Base-by-base conservation (phyloP, 2,888 invertebrate genomes). In the Cynaeus angustus region DNA sequence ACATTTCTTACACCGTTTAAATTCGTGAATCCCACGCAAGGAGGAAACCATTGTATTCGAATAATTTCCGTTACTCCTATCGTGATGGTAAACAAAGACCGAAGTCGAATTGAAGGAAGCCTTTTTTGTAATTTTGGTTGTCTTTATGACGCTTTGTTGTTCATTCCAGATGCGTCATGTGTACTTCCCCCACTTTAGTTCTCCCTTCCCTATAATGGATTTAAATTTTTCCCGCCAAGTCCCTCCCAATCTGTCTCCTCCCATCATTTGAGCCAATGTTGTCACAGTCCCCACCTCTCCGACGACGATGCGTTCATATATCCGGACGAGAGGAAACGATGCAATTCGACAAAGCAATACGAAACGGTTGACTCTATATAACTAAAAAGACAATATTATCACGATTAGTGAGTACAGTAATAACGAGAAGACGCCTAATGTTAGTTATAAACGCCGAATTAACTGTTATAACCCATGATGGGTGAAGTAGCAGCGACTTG, bases 361-460 rank as follows among this genome's bases (percentile, higher is more conserved):
- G 59, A 66, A 66, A 33, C 62, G 26, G 43, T 10, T 28, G 41
- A 30, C 66, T 53, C 50, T 33, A 21, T 21, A 21, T 21, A 58
- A 66, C 59, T 21, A 41, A 53, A 72, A 70, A 71, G 74, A 75
- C 76, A 76, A 76, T 75, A 76, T 76, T 41, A 67, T 53, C 41
- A 53, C 37, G 14, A 52, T 37, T 48, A 66, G 66, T 65, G 53
- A 56, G 26, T 52, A 62, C 13, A 30, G 48, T 45, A 66, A 66
- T 46, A 46, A 21, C 1, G 21, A 21, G 21, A 12, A 45, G 14
- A 48, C 37, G 65, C 66, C 66, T 66, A 67, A 58, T 59, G 50
- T 67, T 67, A 67, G 66, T 58, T 58, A 70, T 55, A 72, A 66
- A 71, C 75, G 77, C 75, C 75, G 75, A 74, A 75, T 74, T 73